Evolutionary conservation across 2,888 invertebrate genomes (phyloP).

Genomic region (Neoascia interrupta): DNA sequence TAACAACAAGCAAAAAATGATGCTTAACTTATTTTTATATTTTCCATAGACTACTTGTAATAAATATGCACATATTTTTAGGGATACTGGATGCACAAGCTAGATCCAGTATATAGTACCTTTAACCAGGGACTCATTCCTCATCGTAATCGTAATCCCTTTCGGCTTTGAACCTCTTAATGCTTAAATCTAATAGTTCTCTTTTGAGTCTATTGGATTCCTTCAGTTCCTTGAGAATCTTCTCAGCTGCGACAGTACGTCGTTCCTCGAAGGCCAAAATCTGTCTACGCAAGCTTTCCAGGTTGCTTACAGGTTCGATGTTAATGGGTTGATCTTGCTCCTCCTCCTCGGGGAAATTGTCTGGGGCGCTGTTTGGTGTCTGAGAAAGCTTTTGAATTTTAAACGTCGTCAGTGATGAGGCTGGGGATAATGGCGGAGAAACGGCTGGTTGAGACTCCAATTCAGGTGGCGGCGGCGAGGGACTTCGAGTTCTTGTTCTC

Average conservation of each 20-base stretch:
- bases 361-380: neutral
- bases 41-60: neutral
- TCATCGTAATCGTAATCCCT: slow-evolving; percentile 20
- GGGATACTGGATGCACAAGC: neutral
- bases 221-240: slow-evolving; percentile 28
- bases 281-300: slow-evolving; percentile 6
- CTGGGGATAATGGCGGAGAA: neutral
- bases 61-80: neutral
- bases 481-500: neutral
- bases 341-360: neutral
- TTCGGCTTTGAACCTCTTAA: slow-evolving; percentile 32
- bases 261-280: slow-evolving; percentile 41
- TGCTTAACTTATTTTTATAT: neutral
- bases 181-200: slow-evolving; percentile 33
- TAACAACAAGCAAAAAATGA: neutral
- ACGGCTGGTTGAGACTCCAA: neutral
- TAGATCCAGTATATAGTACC: neutral
- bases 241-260: slow-evolving; percentile 47
- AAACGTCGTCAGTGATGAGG: neutral
- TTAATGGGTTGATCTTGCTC: neutral
- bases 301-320: too few relatives aligned
- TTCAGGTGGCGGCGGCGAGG: neutral
- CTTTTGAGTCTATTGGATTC: slow-evolving; percentile 45
- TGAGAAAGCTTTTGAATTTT: neutral
- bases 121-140: neutral